Evolutionary conservation across 2,113 vertebrate species (phyloP).

Genomic region (Myanophis thanlyinensis): DNA sequence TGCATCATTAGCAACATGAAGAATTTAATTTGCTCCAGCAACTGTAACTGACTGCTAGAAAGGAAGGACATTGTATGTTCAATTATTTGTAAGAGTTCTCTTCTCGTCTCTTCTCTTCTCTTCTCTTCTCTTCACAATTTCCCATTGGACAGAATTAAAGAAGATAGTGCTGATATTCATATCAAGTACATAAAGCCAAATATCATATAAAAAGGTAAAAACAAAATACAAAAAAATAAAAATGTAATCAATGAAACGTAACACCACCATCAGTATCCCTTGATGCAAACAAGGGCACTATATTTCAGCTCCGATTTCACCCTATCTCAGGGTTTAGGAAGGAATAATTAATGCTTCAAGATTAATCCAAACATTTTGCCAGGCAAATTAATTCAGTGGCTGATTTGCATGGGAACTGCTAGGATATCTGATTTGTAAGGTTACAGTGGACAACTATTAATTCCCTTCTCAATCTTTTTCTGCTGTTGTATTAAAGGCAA

Average conservation of each 20-base stretch:
- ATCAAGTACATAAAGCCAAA: background rate
- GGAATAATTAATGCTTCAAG: background rate
- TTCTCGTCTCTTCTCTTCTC: too few relatives aligned
- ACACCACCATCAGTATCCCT: background rate
- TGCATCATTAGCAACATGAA: background rate
- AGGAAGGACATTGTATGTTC: background rate
- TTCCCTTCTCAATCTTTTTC: background rate
- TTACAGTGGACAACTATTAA: background rate
- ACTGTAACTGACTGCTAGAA: too few relatives aligned
- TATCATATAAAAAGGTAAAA: background rate
- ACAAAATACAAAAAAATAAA: background rate
- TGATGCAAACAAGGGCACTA: background rate
- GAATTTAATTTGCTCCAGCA: background rate
- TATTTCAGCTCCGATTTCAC: background rate
- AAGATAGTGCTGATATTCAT: too few relatives aligned
- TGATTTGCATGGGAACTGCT: background rate
- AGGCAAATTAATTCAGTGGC: background rate
- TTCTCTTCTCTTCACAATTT: background rate
- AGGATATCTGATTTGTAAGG: background rate
- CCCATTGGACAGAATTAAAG: background rate
- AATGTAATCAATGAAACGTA: background rate
- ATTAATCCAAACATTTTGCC: background rate
- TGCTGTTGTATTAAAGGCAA: background rate
- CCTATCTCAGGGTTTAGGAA: background rate
- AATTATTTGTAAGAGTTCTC: background rate